phyloP scores from a whole-genome alignment of 2,113 vertebrate genomes.

The Grammatotria lemairii region DNA sequence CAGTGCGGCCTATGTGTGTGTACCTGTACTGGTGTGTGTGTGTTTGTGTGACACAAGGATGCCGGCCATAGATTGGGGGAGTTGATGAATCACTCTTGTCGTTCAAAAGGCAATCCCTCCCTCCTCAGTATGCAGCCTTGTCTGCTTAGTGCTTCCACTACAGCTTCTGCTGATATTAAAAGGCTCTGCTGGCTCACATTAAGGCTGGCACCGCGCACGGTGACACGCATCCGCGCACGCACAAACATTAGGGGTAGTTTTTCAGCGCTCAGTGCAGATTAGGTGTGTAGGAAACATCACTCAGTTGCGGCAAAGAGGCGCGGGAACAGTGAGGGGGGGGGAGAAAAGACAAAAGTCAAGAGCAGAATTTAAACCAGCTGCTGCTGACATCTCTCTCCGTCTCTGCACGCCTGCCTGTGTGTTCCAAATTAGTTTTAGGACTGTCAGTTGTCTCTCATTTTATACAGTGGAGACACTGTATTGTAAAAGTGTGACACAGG shows the following conservation, averaged over 20 bases:
- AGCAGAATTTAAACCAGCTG: conserved; percentile 64
- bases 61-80: conserved; percentile 66
- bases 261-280: conserved; percentile 64
- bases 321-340: neutral
- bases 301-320: conserved; percentile 40
- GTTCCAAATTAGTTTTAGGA: conserved; percentile 36
- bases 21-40: neutral
- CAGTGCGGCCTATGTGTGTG: conserved; percentile 9
- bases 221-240: conserved; percentile 13
- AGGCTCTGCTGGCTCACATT: conserved; percentile 72
- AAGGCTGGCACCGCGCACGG: conserved; percentile 41
- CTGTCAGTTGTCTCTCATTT: conserved; percentile 36
- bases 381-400: conserved; percentile 37
- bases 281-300: conserved; percentile 67
- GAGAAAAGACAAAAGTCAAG: conserved; percentile 58
- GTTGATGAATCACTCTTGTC: conserved; percentile 70
- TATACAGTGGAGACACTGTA: neutral
- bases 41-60: conserved; percentile 32
- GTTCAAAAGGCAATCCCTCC: conserved; percentile 73
- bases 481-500: neutral
- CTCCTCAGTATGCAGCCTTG: conserved; percentile 76
- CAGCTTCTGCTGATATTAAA: conserved; percentile 73
- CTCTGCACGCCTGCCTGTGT: conserved; percentile 4
- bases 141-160: conserved; percentile 63
- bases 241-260: conserved; percentile 66